These are phyloP conservation scores for Leptoteleia sp. DNA, from an alignment of 1,140 invertebrate genomes.

Conservation along the genomic window DNA sequence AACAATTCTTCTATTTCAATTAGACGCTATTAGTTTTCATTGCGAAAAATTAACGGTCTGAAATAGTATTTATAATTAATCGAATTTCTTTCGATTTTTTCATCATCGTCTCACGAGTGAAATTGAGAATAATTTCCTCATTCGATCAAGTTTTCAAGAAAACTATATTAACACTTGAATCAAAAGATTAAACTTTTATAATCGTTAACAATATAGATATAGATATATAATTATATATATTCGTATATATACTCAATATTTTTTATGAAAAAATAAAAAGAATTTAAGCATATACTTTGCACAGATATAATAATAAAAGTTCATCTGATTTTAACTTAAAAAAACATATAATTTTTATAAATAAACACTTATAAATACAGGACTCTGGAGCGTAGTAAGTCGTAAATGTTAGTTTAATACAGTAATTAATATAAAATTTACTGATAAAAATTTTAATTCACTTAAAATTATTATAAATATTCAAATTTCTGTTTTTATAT, in stretches of 20 bases:
- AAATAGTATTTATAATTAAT: not conserved
- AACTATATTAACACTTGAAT: conserved; percentile 29
- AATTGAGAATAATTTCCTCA: conserved; percentile 8
- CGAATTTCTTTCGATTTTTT: conserved; percentile 1
- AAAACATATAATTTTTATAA: conserved; percentile 1
- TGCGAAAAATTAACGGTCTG: conserved; percentile 9
- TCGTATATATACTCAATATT: conserved; percentile 9
- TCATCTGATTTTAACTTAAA: conserved; percentile 12
- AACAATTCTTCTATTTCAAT: conserved; percentile 12
- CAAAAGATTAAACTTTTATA: conserved; percentile 29
- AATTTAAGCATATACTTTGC: not conserved
- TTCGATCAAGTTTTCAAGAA: conserved; percentile 1
- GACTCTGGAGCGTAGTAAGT: not conserved
- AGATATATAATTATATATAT: too few relatives aligned
- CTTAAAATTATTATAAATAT: too few relatives aligned
- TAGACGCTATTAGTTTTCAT: conserved; percentile 1
- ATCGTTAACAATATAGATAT: conserved; percentile 34
- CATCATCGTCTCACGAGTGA: conserved; percentile 23
- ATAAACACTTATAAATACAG: conserved; percentile 9
- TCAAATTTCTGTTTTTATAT: too few relatives aligned
- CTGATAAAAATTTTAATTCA: not conserved
- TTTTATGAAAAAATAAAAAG: too few relatives aligned
- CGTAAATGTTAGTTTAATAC: not conserved
- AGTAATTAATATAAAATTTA: not conserved
- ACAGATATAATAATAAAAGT: conserved; percentile 10